A percentile compares a stretch with the other conserved stretches of the same genome.
Conservation (phyloP, 2,797 vertebrate species). For the Malacoctenus gilli region DNA sequence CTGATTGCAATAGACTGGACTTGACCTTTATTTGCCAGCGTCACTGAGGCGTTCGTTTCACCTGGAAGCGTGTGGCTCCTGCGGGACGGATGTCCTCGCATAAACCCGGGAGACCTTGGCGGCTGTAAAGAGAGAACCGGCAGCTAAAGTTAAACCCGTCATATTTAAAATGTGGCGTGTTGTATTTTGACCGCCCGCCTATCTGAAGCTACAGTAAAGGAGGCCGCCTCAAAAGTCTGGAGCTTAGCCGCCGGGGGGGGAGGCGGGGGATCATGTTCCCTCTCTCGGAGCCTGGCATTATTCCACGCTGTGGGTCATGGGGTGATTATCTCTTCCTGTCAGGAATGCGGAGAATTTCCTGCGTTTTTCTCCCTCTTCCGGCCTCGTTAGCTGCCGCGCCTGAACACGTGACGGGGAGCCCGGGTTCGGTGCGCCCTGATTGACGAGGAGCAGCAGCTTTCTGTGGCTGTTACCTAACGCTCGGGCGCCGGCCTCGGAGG, state of each 20-base stretch:
- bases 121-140: constrained; percentile 8
- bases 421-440: constrained; percentile 42
- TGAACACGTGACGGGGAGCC: constrained; percentile 68
- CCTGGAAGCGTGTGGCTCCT: background rate
- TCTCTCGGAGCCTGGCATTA: constrained; percentile 58
- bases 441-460: constrained; percentile 43
- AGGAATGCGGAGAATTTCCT: constrained; percentile 86
- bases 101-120: constrained; percentile 5
- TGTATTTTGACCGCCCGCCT: constrained; percentile 25
- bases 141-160: constrained; percentile 30
- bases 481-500: constrained; percentile 28
- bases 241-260: too few species aligned
- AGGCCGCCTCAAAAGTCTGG: constrained; percentile 54
- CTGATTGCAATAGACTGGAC: constrained; percentile 5
- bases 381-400: constrained; percentile 66
- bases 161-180: constrained; percentile 31
- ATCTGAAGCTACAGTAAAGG: constrained; percentile 38
- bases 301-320: constrained; percentile 72
- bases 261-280: constrained; percentile 65
- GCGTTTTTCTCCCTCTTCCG: constrained; percentile 73
- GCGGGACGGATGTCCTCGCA: constrained; percentile 18
- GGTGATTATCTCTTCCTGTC: constrained; percentile 86
- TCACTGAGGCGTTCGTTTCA: background rate
- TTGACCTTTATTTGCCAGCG: constrained; percentile 7
- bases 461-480: constrained; percentile 47